These are phyloP conservation scores for Halictus quadricinctus DNA, from an alignment of 2,888 invertebrate genomes.

Conservation along the genomic window DNA sequence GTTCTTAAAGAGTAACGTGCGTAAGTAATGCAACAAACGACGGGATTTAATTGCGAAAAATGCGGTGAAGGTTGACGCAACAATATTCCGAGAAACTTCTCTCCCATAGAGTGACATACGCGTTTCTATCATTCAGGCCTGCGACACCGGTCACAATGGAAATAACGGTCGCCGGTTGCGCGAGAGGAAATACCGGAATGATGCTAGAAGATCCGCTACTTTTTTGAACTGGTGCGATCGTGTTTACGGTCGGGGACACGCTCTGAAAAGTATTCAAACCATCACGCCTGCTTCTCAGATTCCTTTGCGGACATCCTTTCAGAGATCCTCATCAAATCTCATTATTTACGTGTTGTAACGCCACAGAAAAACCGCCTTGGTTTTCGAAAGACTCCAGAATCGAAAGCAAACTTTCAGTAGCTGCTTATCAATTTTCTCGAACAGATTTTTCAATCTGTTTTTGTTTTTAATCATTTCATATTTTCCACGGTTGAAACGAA, in stretches of 20 bases:
- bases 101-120: slow-evolving; percentile 39
- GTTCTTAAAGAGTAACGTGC: slow-evolving; percentile 43
- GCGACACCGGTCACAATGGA: slow-evolving; percentile 41
- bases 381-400: background rate
- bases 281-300: background rate
- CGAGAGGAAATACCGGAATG: slow-evolving; percentile 44
- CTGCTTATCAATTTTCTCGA: background rate
- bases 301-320: background rate
- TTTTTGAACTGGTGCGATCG: slow-evolving; percentile 21
- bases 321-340: background rate
- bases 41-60: slow-evolving; percentile 56
- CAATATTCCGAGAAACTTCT: slow-evolving; percentile 45
- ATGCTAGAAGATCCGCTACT: slow-evolving; percentile 33
- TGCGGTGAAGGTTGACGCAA: slow-evolving; percentile 57
- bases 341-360: background rate
- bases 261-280: slow-evolving; percentile 30
- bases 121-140: slow-evolving; percentile 20
- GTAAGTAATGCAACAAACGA: slow-evolving; percentile 52
- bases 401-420: background rate
- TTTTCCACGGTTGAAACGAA: background rate
- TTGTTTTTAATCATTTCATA: background rate
- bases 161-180: slow-evolving; percentile 34
- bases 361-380: background rate
- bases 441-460: background rate
- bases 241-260: slow-evolving; percentile 24